These are phyloP conservation scores for Sinocyclocheilus grahami DNA, from an alignment of 2,113 vertebrate species.

Conservation along the genomic window DNA sequence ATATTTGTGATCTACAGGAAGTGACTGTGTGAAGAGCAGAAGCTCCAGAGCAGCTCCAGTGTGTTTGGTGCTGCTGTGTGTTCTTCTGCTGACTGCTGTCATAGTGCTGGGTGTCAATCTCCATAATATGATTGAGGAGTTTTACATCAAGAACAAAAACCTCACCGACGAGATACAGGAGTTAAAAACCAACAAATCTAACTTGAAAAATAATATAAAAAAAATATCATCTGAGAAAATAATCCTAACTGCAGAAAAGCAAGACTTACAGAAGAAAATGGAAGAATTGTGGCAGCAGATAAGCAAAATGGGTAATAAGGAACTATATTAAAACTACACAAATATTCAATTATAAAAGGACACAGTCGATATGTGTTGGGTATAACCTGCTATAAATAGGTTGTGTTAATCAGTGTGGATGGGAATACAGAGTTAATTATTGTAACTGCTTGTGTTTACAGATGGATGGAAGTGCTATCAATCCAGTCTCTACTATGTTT, in stretches of 20 bases:
- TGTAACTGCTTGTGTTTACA: not conserved
- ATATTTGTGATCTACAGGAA: not conserved
- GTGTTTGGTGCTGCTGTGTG: conserved; percentile 9
- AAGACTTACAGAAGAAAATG: fast-evolving
- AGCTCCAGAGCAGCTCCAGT: not conserved
- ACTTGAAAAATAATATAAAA: fast-evolving
- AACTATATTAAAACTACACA: not conserved
- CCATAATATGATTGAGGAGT: not conserved
- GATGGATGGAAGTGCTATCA: not conserved
- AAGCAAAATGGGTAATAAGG: not conserved
- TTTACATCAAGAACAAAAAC: not conserved
- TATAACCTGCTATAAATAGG: not conserved
- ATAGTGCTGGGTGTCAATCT: not conserved
- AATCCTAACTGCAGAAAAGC: not conserved
- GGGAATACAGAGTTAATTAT: not conserved
- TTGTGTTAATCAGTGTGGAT: not conserved
- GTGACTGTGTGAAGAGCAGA: not conserved
- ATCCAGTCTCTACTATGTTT: not conserved
- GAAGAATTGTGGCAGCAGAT: not conserved
- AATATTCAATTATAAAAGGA: not conserved
- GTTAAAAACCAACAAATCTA: not conserved
- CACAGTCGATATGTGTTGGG: not conserved
- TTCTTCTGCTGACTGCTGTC: not conserved
- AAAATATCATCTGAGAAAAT: fast-evolving
- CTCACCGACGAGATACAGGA: not conserved